A percentile compares a stretch with the other conserved stretches of the same genome.
phyloP scores from a whole-genome alignment of 2,888 invertebrate species.

The Chrysolina oricalcia region DNA sequence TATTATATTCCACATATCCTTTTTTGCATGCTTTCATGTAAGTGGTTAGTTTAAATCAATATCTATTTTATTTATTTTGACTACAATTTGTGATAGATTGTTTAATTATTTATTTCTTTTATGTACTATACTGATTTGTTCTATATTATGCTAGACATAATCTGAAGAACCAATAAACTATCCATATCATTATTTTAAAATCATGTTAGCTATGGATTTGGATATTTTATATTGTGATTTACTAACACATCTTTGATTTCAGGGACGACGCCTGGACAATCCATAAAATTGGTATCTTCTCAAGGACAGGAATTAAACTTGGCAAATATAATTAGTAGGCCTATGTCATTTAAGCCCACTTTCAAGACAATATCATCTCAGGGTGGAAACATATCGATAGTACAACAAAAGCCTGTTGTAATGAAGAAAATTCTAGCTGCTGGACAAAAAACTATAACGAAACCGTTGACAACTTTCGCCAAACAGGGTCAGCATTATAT shows the following conservation, averaged over 20 bases:
- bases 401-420: slow-evolving; percentile 67
- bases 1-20: no score
- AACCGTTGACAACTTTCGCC: slow-evolving; percentile 56
- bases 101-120: no score
- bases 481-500: slow-evolving; percentile 64
- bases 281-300: slow-evolving; percentile 68
- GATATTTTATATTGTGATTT: neutral
- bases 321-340: slow-evolving; percentile 66
- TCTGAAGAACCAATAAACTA: no score
- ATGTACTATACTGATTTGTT: no score
- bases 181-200: no score
- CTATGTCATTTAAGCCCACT: slow-evolving; percentile 66
- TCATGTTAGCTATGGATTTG: no score
- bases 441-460: slow-evolving; percentile 59
- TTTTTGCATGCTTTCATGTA: no score
- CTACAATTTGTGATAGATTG: no score
- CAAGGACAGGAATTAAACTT: slow-evolving; percentile 68
- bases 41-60: no score
- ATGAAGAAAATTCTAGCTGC: slow-evolving; percentile 67
- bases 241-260: slow-evolving; percentile 29
- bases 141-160: no score
- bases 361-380: slow-evolving; percentile 61
- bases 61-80: no score
- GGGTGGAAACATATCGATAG: slow-evolving; percentile 57
- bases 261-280: slow-evolving; percentile 64